These are phyloP conservation scores for Pelodiscus sinensis DNA, from an alignment of 2,113 vertebrate genomes.

Conservation along the genomic window DNA sequence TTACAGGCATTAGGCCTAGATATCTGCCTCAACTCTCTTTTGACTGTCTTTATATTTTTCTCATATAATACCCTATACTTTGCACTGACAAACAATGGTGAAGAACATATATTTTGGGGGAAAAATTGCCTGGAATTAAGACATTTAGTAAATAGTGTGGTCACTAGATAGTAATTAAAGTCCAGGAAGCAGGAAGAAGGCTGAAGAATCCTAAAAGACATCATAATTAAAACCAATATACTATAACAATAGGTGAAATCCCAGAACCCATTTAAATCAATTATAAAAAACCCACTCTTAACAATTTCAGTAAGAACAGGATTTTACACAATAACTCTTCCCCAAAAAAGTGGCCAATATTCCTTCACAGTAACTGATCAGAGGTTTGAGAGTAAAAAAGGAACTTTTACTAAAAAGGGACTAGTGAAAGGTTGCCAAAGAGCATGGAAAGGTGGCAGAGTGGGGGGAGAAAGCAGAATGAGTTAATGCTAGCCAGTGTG, in stretches of 20 bases:
- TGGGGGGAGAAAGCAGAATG: constrained; percentile 14
- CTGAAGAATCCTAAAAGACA: constrained; percentile 47
- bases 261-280: constrained; percentile 41
- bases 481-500: constrained; percentile 2
- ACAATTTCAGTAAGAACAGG: constrained; percentile 10
- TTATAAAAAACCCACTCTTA: constrained; percentile 43
- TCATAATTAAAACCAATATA: constrained; percentile 62
- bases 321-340: constrained; percentile 19
- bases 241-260: constrained; percentile 38
- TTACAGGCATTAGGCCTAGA: not conserved
- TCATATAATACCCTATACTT: constrained; percentile 15
- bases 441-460: not conserved
- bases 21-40: not conserved
- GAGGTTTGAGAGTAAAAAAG: constrained; percentile 40
- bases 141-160: constrained; percentile 40
- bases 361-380: constrained; percentile 51
- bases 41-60: constrained; percentile 7
- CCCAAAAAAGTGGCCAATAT: constrained; percentile 22
- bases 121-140: constrained; percentile 40
- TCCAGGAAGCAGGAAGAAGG: constrained; percentile 40
- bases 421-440: constrained; percentile 38
- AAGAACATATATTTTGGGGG: not conserved
- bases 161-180: constrained; percentile 58
- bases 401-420: constrained; percentile 47
- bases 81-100: constrained; percentile 2